phyloP scores from a whole-genome alignment of 23 tunicate species.

The Styela plicata region DNA sequence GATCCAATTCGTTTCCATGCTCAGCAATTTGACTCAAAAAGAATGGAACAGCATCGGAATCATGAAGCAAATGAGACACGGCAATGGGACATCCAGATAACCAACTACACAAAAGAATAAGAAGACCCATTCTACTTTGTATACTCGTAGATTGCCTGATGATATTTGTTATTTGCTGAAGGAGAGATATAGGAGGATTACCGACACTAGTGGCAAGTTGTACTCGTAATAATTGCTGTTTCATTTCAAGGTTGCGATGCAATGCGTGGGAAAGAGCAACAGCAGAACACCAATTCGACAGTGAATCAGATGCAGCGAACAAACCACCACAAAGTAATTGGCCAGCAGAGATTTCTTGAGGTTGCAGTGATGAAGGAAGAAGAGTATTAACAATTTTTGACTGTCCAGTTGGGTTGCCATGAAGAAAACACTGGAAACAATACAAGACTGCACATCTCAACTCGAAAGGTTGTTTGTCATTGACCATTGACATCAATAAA shows the following conservation, averaged over 20 bases:
- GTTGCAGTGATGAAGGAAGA: conserved; percentile 78
- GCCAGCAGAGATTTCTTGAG: conserved; percentile 86
- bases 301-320: conserved; percentile 82
- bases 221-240: conserved; percentile 67
- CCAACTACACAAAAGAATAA: conserved; percentile 80
- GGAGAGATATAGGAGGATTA: conserved; percentile 62
- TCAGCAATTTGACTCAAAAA: conserved; percentile 77
- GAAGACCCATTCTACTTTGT: conserved; percentile 77
- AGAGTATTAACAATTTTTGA: conserved; percentile 65
- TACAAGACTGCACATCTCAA: conserved; percentile 86
- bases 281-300: conserved; percentile 93
- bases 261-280: conserved; percentile 88
- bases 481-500: conserved; percentile 95
- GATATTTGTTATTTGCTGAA: conserved; percentile 72
- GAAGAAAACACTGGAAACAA: conserved; percentile 84
- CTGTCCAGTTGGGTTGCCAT: conserved; percentile 71
- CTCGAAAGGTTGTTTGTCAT: conserved; percentile 80
- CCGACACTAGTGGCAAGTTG: conserved; percentile 88
- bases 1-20: conserved; percentile 65
- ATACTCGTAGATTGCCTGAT: conserved; percentile 54
- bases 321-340: conserved; percentile 90
- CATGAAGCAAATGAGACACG: conserved; percentile 58
- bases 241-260: conserved; percentile 47
- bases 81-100: conserved; percentile 64
- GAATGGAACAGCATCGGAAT: conserved; percentile 75